Evolutionary conservation across 2,888 invertebrate genomes (phyloP).

Genomic region (Ectemnius continuus): DNA sequence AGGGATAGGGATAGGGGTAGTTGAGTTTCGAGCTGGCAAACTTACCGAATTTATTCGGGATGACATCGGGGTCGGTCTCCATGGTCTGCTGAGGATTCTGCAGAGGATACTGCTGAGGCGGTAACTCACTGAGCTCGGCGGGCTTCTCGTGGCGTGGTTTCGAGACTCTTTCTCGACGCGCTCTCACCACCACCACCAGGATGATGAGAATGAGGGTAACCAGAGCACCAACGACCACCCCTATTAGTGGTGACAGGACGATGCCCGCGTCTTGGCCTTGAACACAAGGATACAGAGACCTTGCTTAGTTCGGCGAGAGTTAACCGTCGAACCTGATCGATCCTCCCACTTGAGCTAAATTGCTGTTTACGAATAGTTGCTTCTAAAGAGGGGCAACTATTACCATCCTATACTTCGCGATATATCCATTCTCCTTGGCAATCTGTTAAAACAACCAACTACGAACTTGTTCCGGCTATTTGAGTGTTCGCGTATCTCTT

Average conservation of each 20-base stretch:
- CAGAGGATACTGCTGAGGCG: constrained; percentile 72
- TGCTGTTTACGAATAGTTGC: constrained; percentile 1
- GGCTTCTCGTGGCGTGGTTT: constrained; percentile 71
- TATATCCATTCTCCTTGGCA: constrained; percentile 23
- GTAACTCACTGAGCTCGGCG: constrained; percentile 72
- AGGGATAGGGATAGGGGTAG: too few species aligned
- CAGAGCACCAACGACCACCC: constrained; percentile 80
- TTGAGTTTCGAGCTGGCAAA: constrained; percentile 12
- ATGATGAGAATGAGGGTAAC: constrained; percentile 80
- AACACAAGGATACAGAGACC: constrained; percentile 25
- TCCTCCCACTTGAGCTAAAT: not conserved
- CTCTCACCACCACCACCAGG: constrained; percentile 79
- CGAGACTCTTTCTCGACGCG: constrained; percentile 77
- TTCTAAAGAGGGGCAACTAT: not conserved
- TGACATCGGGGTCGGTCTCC: constrained; percentile 86
- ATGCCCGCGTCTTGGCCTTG: constrained; percentile 81
- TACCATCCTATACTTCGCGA: constrained; percentile 36
- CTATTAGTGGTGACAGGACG: constrained; percentile 80
- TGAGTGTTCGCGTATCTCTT: too few species aligned
- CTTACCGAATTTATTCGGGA: constrained; percentile 87
- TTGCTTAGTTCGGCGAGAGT: constrained; percentile 3
- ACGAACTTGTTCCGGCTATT: too few species aligned
- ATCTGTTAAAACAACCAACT: too few species aligned
- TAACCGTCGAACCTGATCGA: not conserved
- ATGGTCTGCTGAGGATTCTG: constrained; percentile 77